A percentile compares a stretch with the other conserved stretches of the same genome.
Evolutionary conservation across 2,888 invertebrate species (phyloP).

Genomic region (Plebejus argus): DNA sequence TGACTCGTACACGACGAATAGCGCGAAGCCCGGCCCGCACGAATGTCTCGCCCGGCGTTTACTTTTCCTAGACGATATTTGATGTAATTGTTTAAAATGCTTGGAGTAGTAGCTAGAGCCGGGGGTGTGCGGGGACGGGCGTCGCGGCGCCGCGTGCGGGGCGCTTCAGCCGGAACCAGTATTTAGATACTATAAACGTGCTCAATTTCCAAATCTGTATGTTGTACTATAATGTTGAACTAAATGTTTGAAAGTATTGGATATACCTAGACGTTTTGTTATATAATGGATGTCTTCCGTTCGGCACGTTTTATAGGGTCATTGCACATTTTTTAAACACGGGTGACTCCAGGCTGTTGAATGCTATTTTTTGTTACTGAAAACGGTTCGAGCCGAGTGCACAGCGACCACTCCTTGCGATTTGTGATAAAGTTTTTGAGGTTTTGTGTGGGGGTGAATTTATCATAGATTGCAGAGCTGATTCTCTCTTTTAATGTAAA

Average conservation of each 20-base stretch:
- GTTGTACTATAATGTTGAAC: slow-evolving; percentile 73
- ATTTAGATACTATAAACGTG: slow-evolving; percentile 72
- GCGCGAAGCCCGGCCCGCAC: slow-evolving; percentile 6
- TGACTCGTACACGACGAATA: slow-evolving; percentile 3
- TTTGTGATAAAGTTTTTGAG: slow-evolving; percentile 72
- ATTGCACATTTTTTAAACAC: slow-evolving; percentile 69
- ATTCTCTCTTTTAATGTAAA: slow-evolving; percentile 77
- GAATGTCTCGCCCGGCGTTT: slow-evolving; percentile 3
- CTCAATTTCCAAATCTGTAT: slow-evolving; percentile 78
- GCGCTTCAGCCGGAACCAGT: slow-evolving; percentile 51
- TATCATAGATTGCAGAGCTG: slow-evolving; percentile 69
- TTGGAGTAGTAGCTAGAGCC: background rate
- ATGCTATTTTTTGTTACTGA: slow-evolving; percentile 52
- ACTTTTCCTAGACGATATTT: slow-evolving; percentile 6
- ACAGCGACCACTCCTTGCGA: slow-evolving; percentile 73
- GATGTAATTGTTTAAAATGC: slow-evolving; percentile 21
- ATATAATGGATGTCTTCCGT: slow-evolving; percentile 86
- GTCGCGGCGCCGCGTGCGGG: background rate
- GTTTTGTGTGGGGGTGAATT: slow-evolving; percentile 64
- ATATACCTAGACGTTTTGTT: slow-evolving; percentile 86
- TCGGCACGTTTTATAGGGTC: slow-evolving; percentile 75
- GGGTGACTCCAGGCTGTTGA: slow-evolving; percentile 45
- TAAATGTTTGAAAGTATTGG: slow-evolving; percentile 68
- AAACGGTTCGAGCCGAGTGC: slow-evolving; percentile 64
- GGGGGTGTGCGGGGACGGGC: background rate